Evolutionary conservation across 1,140 invertebrate genomes (phyloP).

Genomic region (Anoplophora glabripennis): DNA sequence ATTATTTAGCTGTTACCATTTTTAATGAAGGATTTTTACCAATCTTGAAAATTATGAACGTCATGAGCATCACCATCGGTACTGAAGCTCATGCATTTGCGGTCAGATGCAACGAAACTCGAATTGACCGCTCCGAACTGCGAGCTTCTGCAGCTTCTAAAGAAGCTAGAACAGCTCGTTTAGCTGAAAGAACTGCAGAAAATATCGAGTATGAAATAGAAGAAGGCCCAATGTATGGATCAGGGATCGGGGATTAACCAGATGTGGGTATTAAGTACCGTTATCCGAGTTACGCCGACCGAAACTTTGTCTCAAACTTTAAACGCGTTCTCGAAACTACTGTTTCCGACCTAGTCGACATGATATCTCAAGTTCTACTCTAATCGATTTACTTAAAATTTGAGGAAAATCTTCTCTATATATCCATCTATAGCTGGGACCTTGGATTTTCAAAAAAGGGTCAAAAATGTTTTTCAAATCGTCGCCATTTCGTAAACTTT

Average conservation of each 20-base stretch:
- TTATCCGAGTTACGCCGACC: too few relatives aligned
- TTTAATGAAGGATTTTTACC: conserved; percentile 34
- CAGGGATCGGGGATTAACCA: background rate
- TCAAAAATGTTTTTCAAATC: too few relatives aligned
- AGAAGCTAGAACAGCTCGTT: background rate
- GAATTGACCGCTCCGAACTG: background rate
- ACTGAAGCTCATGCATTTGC: conserved; percentile 5
- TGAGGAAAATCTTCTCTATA: too few relatives aligned
- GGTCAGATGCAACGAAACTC: background rate
- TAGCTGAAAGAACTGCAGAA: background rate
- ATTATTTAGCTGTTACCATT: conserved; percentile 14
- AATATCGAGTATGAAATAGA: background rate
- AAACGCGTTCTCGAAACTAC: background rate
- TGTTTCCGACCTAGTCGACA: background rate
- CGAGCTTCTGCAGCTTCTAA: conserved; percentile 3
- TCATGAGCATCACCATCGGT: conserved; percentile 18
- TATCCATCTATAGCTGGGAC: too few relatives aligned
- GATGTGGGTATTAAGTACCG: too few relatives aligned
- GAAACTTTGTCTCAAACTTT: background rate
- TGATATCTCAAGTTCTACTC: background rate
- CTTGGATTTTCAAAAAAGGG: too few relatives aligned
- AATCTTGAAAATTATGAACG: conserved; percentile 26
- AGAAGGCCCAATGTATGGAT: background rate
- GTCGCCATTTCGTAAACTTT: too few relatives aligned
- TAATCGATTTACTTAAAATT: too few relatives aligned